Percentiles rank a stretch among this genome's conserved stretches.
These are phyloP conservation scores for Yponomeuta plumbellus DNA, from an alignment of 2,888 invertebrate species.

Conservation along the genomic window DNA sequence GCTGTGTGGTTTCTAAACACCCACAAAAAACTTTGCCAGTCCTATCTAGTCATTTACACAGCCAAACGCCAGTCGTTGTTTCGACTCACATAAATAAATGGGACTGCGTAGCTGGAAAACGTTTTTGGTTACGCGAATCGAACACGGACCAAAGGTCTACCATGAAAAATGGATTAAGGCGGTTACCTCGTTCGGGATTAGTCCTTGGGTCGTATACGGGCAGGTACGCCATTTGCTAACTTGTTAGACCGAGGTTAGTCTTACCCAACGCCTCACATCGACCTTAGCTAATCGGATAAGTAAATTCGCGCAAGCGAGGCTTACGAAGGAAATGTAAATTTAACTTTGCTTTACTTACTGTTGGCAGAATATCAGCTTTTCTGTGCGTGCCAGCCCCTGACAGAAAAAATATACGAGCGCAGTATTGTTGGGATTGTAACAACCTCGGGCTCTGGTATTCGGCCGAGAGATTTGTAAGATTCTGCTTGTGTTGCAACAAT, in stretches of 20 bases:
- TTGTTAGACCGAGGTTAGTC: slow-evolving; percentile 3
- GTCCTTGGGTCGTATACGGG: slow-evolving; percentile 1
- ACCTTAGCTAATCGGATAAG: background rate
- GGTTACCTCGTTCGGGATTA: slow-evolving; percentile 8
- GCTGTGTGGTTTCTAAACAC: background rate
- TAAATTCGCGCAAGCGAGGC: background rate
- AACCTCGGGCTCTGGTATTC: background rate
- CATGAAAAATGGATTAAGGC: slow-evolving; percentile 3
- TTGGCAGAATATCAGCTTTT: background rate
- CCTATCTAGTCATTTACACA: background rate
- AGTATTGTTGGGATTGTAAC: background rate
- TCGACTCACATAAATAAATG: background rate
- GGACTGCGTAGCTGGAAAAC: background rate
- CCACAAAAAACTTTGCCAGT: background rate
- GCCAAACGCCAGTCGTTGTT: background rate
- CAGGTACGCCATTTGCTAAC: background rate
- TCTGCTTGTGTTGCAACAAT: slow-evolving; percentile 4
- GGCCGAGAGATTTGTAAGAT: slow-evolving; percentile 5
- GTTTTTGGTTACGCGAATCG: background rate
- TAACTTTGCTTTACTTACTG: slow-evolving; percentile 1
- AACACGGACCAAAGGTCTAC: background rate
- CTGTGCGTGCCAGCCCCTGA: background rate
- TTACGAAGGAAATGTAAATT: slow-evolving; percentile 3
- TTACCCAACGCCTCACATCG: background rate
- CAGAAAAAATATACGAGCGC: background rate